phyloP scores from a whole-genome alignment of 1,140 invertebrate genomes.

The Bombyx mandarina region DNA sequence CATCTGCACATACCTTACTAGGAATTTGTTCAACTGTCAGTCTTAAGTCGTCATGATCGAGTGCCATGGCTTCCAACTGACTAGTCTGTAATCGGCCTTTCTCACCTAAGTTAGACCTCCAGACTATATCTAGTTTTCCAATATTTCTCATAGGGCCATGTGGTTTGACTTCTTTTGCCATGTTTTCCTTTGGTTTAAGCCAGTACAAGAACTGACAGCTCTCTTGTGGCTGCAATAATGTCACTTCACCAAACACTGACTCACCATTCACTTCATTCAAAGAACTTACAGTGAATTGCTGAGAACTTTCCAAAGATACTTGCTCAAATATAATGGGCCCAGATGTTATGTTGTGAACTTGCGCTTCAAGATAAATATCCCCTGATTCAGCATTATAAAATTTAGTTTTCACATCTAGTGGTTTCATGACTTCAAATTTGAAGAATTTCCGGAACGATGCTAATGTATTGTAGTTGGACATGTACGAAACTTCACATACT shows the following conservation, averaged over 20 bases:
- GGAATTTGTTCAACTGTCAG: slow-evolving; percentile 87
- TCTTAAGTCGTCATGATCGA: slow-evolving; percentile 90
- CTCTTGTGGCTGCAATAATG: slow-evolving; percentile 83
- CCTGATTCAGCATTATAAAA: slow-evolving; percentile 98
- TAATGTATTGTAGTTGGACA: slow-evolving; percentile 78
- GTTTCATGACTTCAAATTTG: slow-evolving; percentile 98
- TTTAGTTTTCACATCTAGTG: slow-evolving; percentile 98
- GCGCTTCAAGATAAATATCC: slow-evolving; percentile 97
- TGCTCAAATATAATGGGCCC: slow-evolving; percentile 92
- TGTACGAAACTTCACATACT: slow-evolving; percentile 96
- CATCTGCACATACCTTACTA: slow-evolving; percentile 84
- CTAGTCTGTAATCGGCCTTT: slow-evolving; percentile 95
- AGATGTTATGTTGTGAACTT: slow-evolving; percentile 95
- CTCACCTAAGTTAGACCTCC: slow-evolving; percentile 96
- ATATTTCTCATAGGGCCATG: slow-evolving; percentile 90
- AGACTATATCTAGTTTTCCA: slow-evolving; percentile 97
- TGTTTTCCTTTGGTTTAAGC: slow-evolving; percentile 83
- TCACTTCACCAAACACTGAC: slow-evolving; percentile 89
- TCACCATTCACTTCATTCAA: slow-evolving; percentile 76
- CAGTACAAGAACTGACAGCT: slow-evolving; percentile 96
- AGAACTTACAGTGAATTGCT: slow-evolving; percentile 84
- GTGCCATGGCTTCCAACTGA: slow-evolving; percentile 91
- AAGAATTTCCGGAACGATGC: slow-evolving; percentile 95
- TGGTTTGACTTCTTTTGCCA: slow-evolving; percentile 80
- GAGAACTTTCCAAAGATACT: slow-evolving; percentile 91